Conservation (phyloP, 2,113 vertebrate species). For the Mustelus asterias region DNA sequence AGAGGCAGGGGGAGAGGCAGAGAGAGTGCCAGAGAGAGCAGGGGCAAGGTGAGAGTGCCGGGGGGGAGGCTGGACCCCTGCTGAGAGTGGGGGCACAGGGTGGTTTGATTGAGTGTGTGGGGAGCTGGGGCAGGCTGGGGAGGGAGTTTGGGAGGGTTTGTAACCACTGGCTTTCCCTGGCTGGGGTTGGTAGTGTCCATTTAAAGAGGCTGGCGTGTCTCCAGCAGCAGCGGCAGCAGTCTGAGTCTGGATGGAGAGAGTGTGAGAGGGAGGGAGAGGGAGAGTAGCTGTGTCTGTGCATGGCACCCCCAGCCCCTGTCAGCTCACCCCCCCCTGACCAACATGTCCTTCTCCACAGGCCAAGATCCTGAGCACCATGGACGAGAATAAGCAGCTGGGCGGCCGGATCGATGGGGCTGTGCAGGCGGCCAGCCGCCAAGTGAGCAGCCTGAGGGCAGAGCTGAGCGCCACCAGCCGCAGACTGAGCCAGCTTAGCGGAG, state of each 20-base stretch:
- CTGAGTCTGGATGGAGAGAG: neutral
- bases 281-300: too few relatives aligned
- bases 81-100: too few relatives aligned
- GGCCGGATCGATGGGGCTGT: conserved; percentile 84
- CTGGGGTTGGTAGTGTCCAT: neutral
- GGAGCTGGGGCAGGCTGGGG: too few relatives aligned
- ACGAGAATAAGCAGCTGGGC: conserved; percentile 85
- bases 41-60: too few relatives aligned
- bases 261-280: neutral
- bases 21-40: too few relatives aligned
- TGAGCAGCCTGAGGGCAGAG: conserved; percentile 81
- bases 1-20: too few relatives aligned
- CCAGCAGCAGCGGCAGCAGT: too few relatives aligned
- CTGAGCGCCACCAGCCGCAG: conserved; percentile 78
- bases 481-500: conserved; percentile 69
- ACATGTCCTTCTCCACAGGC: conserved; percentile 61
- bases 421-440: conserved; percentile 82
- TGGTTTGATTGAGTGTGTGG: too few relatives aligned
- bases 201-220: conserved; percentile 7
- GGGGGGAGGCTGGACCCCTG: too few relatives aligned
- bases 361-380: conserved; percentile 89
- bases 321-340: neutral
- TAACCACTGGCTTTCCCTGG: neutral
- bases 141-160: too few relatives aligned
- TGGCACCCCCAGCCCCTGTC: neutral